These are phyloP conservation scores for Tarsius wallacei DNA, from an alignment of 2,797 vertebrate genomes.

Conservation along the genomic window DNA sequence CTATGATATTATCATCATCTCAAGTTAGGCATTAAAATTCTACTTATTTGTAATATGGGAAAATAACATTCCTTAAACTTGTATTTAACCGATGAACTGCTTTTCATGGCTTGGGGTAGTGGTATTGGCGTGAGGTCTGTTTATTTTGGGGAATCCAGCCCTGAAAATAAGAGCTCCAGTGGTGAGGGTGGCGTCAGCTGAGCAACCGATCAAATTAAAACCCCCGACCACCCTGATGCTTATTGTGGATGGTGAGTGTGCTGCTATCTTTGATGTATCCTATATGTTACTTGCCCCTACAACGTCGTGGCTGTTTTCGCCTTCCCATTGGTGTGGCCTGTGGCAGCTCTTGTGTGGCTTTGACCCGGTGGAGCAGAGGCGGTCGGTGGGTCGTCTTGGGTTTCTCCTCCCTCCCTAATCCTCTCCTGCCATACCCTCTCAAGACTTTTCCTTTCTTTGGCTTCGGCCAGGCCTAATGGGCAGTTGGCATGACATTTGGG, in stretches of 20 bases:
- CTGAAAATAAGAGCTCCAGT: constrained; percentile 46
- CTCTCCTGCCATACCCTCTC: not conserved
- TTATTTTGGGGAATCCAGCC: not conserved
- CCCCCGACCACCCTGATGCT: not conserved
- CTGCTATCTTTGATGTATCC: not conserved
- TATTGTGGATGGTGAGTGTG: not conserved
- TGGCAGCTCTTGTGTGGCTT: constrained; percentile 43
- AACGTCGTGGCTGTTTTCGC: constrained; percentile 18
- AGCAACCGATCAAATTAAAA: constrained; percentile 30
- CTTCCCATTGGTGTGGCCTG: not conserved
- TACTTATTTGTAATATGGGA: not conserved
- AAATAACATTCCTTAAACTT: constrained; percentile 24
- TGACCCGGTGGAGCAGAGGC: not conserved
- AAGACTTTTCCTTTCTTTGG: not conserved
- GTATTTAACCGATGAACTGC: not conserved
- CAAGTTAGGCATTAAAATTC: not conserved
- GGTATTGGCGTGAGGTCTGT: not conserved
- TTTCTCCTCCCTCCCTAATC: not conserved
- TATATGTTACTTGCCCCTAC: constrained; percentile 39
- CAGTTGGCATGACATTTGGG: constrained; percentile 18
- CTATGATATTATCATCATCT: not conserved
- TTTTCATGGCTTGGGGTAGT: constrained; percentile 33
- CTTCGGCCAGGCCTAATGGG: not conserved
- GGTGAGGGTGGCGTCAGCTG: not conserved
- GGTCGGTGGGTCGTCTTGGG: constrained; percentile 45